phyloP scores from a whole-genome alignment of 1,140 invertebrate species.

The Drosophila kikkawai region DNA sequence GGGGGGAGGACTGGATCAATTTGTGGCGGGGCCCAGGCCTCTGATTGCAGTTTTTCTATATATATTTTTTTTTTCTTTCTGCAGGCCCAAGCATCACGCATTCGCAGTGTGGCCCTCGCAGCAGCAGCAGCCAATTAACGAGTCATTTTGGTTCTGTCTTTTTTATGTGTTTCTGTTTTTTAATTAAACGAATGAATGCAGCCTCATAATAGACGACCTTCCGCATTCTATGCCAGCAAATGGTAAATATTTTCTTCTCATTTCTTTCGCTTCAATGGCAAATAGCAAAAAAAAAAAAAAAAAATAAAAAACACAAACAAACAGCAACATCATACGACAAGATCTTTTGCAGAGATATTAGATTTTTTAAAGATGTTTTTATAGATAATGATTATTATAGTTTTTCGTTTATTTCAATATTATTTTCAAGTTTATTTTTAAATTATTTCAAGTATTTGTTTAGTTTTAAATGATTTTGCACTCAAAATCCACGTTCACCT shows the following conservation, averaged over 20 bases:
- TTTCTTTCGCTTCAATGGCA: slow-evolving; percentile 34
- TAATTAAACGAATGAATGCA: slow-evolving; percentile 64
- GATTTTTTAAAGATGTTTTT: background rate
- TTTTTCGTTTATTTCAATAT: background rate
- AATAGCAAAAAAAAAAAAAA: background rate
- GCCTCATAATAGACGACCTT: slow-evolving; percentile 35
- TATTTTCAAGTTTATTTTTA: background rate
- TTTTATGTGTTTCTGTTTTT: slow-evolving; percentile 45
- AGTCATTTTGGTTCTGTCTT: slow-evolving; percentile 30
- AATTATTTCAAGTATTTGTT: background rate
- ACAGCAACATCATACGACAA: slow-evolving; percentile 18
- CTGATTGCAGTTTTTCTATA: slow-evolving; percentile 24
- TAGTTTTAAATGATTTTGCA: background rate
- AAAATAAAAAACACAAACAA: slow-evolving; percentile 13
- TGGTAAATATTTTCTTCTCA: slow-evolving; percentile 27
- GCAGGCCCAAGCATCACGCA: slow-evolving; percentile 38
- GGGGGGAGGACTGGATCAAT: slow-evolving; percentile 32
- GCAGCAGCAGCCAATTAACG: slow-evolving; percentile 61
- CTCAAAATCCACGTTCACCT: slow-evolving; percentile 15
- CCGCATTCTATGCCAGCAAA: slow-evolving; percentile 21
- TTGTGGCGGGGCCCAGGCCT: slow-evolving; percentile 19
- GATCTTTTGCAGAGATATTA: slow-evolving; percentile 22
- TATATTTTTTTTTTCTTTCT: slow-evolving; percentile 19
- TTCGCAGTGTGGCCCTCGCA: slow-evolving; percentile 25
- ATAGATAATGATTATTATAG: background rate